Conservation (phyloP, 2,888 invertebrate species). For the Cataglyphis cursor region DNA sequence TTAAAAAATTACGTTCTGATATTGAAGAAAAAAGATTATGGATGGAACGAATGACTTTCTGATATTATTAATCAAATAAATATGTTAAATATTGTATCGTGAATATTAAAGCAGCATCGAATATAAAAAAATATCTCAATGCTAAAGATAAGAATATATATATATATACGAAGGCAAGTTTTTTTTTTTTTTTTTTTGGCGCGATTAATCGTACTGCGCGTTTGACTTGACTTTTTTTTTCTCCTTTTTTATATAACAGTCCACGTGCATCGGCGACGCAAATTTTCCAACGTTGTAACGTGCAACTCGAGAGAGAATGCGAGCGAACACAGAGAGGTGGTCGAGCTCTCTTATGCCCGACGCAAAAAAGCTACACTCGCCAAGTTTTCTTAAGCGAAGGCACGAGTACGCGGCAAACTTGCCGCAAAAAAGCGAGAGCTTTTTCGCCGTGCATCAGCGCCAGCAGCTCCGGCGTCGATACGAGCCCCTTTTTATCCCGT, state of each 20-base stretch:
- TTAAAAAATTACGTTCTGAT: background rate
- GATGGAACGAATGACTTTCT: background rate
- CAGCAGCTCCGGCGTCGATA: constrained; percentile 62
- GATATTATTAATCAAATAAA: background rate
- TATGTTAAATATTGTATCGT: background rate
- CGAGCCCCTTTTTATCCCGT: constrained; percentile 40
- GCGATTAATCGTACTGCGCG: constrained; percentile 4
- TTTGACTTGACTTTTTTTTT: constrained; percentile 15
- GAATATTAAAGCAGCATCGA: background rate
- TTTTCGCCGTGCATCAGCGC: constrained; percentile 75
- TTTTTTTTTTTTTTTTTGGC: background rate
- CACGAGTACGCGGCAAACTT: constrained; percentile 74
- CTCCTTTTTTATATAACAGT: constrained; percentile 25
- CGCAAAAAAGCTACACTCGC: constrained; percentile 71
- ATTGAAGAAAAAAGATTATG: background rate
- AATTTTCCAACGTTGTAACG: constrained; percentile 45
- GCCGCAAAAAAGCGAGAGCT: constrained; percentile 67
- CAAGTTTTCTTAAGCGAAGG: constrained; percentile 73
- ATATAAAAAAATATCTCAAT: constrained; percentile 4
- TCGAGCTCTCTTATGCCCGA: constrained; percentile 49
- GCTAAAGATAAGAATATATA: constrained; percentile 18
- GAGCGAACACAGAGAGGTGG: constrained; percentile 22
- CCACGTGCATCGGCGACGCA: constrained; percentile 44
- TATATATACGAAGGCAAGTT: background rate
- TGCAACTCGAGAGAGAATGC: constrained; percentile 7